Conservation (phyloP, 2,888 invertebrate genomes). For the Maniola hyperantus region DNA sequence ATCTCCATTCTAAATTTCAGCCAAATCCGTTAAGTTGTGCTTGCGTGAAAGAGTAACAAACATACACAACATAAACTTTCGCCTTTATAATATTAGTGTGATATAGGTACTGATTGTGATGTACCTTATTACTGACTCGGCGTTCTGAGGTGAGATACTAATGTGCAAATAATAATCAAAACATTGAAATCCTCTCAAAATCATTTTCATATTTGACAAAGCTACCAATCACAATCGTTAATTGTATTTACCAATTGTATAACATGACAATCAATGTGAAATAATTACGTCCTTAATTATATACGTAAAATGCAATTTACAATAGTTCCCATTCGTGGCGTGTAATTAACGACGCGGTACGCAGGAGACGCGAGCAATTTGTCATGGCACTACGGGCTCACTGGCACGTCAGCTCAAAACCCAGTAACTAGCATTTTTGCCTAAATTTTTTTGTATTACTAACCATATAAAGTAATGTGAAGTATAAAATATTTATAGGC, state of each 20-base stretch:
- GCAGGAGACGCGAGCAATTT: conserved; percentile 61
- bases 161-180: background rate
- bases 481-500: too few species aligned
- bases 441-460: too few species aligned
- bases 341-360: conserved; percentile 62
- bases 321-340: conserved; percentile 59
- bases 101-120: too few species aligned
- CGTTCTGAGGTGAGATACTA: background rate
- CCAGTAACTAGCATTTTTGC: background rate
- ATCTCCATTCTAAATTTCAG: too few species aligned
- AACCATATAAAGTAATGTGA: too few species aligned
- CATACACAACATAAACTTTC: too few species aligned
- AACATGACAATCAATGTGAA: conserved; percentile 30
- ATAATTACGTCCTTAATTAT: conserved; percentile 40
- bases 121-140: too few species aligned
- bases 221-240: conserved; percentile 19
- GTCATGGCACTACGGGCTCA: conserved; percentile 51
- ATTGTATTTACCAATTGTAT: conserved; percentile 29
- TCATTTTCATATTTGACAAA: conserved; percentile 2
- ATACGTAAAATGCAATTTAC: conserved; percentile 55
- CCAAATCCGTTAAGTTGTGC: too few species aligned
- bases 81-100: too few species aligned
- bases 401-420: conserved; percentile 12
- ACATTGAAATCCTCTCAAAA: background rate
- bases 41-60: too few species aligned